Base-by-base conservation (phyloP, 2,888 invertebrate genomes). In the Oscheius sp. region DNA sequence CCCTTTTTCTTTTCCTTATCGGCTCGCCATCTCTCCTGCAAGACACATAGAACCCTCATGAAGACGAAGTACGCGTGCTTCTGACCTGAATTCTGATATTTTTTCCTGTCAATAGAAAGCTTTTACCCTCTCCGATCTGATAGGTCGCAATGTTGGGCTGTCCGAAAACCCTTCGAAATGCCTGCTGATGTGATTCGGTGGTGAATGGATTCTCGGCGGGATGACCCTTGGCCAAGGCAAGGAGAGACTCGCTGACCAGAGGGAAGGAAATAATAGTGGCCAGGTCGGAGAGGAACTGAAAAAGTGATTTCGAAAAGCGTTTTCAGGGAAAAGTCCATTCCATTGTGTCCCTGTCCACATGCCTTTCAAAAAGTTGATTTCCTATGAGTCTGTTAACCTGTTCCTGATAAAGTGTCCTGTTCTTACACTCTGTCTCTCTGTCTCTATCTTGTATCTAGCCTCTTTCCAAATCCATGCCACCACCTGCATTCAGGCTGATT, bases 41-140 rank as follows among this genome's bases (percentile, higher is more conserved):
- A 77, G 13, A 75, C 78, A 13, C 78, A 78, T 33, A 87, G 77
- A n/a, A 85, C 80, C 55, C 81, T 77, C 68, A 81, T 74, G 76
- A 87, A 87, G 65, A 84, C 83, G 55, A 83, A 74, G 66, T 81
- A 86, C 4, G 85, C 86, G 57, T 79, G 74, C 42, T 84, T 81
- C 74, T 87, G 86, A 53, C 79, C 82, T 78, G 62, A 75, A 78
- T 21, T 21, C 21, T 21, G 21, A 21, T 21, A 21, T 21, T 21
- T 21, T 21, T 21, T 0, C 21, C 21, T 21, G 21, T 21, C 21
- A 21, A 21, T 21, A 21, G 21, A 21, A 21, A 21, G 21, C 21
- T n/a, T 37, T 55, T 21, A 68, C 74, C 74, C 13, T 74, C 68
- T 29, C 66, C 74, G 3, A 74, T 53, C 35, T 62, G 48, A 42